A percentile compares a stretch with the other conserved stretches of the same genome.
These are phyloP conservation scores for Leptopilina syphax DNA, from an alignment of 2,888 invertebrate genomes.

Conservation along the genomic window DNA sequence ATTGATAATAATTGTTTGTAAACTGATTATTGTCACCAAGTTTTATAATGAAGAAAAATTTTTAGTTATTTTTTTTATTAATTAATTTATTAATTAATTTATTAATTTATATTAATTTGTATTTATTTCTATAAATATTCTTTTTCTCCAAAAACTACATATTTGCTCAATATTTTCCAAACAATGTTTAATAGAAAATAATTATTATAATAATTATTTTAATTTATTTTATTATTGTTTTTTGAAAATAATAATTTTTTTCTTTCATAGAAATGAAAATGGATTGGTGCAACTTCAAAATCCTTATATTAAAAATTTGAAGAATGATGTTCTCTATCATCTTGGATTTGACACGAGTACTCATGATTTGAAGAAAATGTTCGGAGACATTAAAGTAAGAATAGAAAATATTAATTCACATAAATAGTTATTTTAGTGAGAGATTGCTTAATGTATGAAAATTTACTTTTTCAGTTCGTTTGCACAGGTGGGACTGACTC, in stretches of 20 bases:
- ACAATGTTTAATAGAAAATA: too few relatives aligned
- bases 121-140: not conserved
- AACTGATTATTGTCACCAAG: too few relatives aligned
- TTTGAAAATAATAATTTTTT: not conserved
- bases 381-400: slow-evolving; percentile 54
- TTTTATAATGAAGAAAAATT: not conserved
- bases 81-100: too few relatives aligned
- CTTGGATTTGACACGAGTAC: slow-evolving; percentile 44
- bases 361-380: slow-evolving; percentile 53
- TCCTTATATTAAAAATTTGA: slow-evolving; percentile 44
- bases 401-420: not conserved
- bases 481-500: slow-evolving; percentile 16
- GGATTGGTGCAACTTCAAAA: slow-evolving; percentile 43
- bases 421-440: too few relatives aligned
- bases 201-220: too few relatives aligned
- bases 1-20: too few relatives aligned
- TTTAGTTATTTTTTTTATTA: not conserved
- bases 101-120: not conserved
- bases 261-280: slow-evolving; percentile 38
- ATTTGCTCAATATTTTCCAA: too few relatives aligned
- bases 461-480: slow-evolving; percentile 1
- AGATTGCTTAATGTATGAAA: too few relatives aligned
- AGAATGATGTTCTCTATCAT: slow-evolving; percentile 52
- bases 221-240: too few relatives aligned
- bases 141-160: too few relatives aligned